phyloP scores from a whole-genome alignment of 2,113 vertebrate species.

The Vimba vimba region DNA sequence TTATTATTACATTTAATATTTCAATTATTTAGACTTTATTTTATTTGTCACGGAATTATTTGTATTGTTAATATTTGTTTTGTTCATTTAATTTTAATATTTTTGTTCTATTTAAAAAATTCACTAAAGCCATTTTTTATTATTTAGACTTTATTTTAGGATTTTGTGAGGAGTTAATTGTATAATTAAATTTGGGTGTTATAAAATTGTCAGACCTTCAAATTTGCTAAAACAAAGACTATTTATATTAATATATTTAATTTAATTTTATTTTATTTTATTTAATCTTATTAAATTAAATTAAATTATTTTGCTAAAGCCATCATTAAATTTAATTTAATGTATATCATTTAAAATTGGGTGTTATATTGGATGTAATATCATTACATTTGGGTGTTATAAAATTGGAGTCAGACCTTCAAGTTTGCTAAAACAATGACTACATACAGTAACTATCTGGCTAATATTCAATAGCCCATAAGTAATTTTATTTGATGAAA shows the following conservation, averaged over 20 bases:
- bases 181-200: neutral
- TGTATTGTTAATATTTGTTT: too few relatives aligned
- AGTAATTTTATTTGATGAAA: neutral
- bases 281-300: neutral
- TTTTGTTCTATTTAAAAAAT: neutral
- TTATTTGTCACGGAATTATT: too few relatives aligned
- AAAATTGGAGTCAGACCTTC: neutral
- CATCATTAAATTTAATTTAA: too few relatives aligned
- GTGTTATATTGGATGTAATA: too few relatives aligned
- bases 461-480: too few relatives aligned
- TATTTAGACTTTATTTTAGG: too few relatives aligned
- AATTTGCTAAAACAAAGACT: neutral
- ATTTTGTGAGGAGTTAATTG: too few relatives aligned
- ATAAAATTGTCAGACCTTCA: neutral
- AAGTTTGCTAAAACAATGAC: neutral
- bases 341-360: too few relatives aligned
- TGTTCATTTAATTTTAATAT: neutral
- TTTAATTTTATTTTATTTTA: too few relatives aligned
- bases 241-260: too few relatives aligned
- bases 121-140: too few relatives aligned
- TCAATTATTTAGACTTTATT: neutral
- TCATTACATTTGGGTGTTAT: neutral
- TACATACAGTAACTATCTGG: too few relatives aligned
- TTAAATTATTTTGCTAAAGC: neutral
- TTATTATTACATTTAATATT: neutral